These are phyloP conservation scores for Lagria hirta DNA, from an alignment of 2,888 invertebrate species.

Conservation along the genomic window DNA sequence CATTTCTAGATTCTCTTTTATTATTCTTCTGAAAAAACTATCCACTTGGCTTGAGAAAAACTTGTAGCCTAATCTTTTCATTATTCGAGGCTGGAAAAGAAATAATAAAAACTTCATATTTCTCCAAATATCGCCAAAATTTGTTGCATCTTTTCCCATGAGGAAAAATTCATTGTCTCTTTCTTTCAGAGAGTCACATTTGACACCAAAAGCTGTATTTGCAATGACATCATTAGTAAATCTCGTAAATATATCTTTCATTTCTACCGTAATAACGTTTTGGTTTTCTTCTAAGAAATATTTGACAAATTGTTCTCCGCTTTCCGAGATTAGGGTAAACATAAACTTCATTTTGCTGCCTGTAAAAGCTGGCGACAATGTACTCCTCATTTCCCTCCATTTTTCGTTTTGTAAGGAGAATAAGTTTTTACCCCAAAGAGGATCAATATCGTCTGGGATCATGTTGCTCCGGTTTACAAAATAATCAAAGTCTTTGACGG, in stretches of 20 bases:
- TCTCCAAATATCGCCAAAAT: conserved; percentile 23
- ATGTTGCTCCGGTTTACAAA: conserved; percentile 55
- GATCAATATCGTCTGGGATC: conserved; percentile 49
- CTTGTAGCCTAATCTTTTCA: neutral
- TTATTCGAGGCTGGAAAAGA: too few relatives aligned
- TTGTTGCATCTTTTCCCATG: too few relatives aligned
- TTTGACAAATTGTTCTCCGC: conserved; percentile 34
- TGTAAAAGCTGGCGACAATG: conserved; percentile 43
- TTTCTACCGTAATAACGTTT: too few relatives aligned
- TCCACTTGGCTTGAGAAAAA: conserved; percentile 7
- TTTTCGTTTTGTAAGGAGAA: conserved; percentile 40
- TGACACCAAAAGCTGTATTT: too few relatives aligned
- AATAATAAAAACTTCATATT: conserved; percentile 27
- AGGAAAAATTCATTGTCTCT: too few relatives aligned
- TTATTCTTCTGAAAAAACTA: conserved; percentile 8
- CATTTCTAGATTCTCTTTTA: conserved; percentile 11
- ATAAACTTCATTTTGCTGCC: conserved; percentile 44
- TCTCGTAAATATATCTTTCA: too few relatives aligned
- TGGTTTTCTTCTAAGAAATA: conserved; percentile 17
- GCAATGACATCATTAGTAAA: too few relatives aligned
- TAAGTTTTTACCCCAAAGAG: conserved; percentile 55
- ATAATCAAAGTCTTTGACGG: conserved; percentile 62
- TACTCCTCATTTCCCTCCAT: conserved; percentile 43
- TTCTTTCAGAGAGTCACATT: too few relatives aligned
- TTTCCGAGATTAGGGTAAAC: conserved; percentile 39